A percentile compares a stretch with the other conserved stretches of the same genome.
Conservation (phyloP, 2,888 invertebrate genomes). For the Eurois occulta region DNA sequence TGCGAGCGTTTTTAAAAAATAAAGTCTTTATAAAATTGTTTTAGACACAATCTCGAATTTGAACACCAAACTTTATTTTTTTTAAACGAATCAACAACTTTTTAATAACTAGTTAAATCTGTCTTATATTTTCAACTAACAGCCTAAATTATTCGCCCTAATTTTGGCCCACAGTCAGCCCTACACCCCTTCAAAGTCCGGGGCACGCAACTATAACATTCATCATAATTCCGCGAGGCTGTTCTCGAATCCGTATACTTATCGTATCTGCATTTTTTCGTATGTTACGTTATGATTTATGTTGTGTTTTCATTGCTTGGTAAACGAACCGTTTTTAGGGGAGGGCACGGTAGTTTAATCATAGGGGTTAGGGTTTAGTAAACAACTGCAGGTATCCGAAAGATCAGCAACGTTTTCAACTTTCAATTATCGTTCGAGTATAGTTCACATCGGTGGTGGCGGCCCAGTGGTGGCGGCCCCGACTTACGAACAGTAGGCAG, state of each 20-base stretch:
- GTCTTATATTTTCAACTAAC: not conserved
- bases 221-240: slow-evolving; percentile 69
- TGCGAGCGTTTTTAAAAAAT: not conserved
- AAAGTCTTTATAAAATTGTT: not conserved
- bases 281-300: slow-evolving; percentile 53
- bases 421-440: not conserved
- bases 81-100: not conserved
- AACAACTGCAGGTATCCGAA: not conserved
- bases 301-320: slow-evolving; percentile 19
- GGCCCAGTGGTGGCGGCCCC: no score
- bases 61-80: not conserved
- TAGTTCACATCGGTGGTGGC: no score
- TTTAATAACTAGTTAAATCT: not conserved
- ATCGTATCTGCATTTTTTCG: slow-evolving; percentile 66
- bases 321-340: slow-evolving; percentile 21
- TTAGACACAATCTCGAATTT: not conserved
- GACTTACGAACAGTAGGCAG: no score
- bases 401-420: no score
- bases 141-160: not conserved
- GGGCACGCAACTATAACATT: slow-evolving; percentile 72
- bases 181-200: slow-evolving; percentile 28
- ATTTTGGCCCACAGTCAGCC: slow-evolving; percentile 27
- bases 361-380: not conserved
- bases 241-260: slow-evolving; percentile 65
- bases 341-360: not conserved